Evolutionary conservation across 2,113 vertebrate species (phyloP).

Genomic region (Dicrurus megarhynchus): DNA sequence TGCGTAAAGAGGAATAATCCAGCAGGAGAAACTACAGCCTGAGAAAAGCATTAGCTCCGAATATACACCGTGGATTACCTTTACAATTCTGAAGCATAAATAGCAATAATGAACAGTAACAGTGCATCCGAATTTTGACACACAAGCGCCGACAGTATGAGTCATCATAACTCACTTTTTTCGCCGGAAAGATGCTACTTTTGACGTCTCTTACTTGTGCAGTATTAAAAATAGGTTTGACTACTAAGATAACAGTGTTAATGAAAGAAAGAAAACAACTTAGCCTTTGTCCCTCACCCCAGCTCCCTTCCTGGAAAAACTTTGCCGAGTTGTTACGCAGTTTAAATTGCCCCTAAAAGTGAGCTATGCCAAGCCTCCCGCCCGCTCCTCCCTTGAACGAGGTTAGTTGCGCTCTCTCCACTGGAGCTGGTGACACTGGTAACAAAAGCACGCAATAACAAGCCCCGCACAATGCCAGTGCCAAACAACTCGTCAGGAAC

Average conservation of each 20-base stretch:
- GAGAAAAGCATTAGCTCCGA: not conserved
- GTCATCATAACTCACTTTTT: not conserved
- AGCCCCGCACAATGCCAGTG: not conserved
- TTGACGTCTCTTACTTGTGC: not conserved
- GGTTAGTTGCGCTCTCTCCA: not conserved
- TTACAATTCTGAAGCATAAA: not conserved
- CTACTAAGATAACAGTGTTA: not conserved
- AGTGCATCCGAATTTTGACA: not conserved
- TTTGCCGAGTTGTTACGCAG: not conserved
- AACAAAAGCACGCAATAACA: not conserved
- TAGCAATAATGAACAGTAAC: not conserved
- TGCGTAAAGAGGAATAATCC: not conserved
- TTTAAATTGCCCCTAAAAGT: not conserved
- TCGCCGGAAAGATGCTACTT: not conserved
- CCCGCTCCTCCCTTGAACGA: not conserved
- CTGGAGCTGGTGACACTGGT: not conserved
- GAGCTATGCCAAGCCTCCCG: not conserved
- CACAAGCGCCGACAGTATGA: not conserved
- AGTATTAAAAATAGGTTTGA: not conserved
- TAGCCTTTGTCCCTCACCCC: not conserved
- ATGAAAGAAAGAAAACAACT: not conserved
- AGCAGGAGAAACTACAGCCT: not conserved
- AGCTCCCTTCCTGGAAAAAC: not conserved
- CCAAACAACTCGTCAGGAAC: not conserved
- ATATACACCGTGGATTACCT: not conserved